These are phyloP conservation scores for Hirudo medicinalis DNA, from an alignment of 1,140 invertebrate species.

Conservation along the genomic window DNA sequence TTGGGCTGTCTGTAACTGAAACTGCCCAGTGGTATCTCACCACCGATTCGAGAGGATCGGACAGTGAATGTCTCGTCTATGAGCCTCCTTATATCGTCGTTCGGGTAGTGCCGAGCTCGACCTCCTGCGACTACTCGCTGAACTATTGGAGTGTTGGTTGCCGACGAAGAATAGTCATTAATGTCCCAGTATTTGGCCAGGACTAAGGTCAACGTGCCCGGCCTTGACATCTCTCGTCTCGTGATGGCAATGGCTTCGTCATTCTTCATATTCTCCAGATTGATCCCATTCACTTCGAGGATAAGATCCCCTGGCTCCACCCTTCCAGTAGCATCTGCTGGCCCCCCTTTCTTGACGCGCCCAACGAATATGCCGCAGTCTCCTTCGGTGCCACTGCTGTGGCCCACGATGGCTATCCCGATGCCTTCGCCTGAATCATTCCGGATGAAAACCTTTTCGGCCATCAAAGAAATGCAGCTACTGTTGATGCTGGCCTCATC, in stretches of 20 bases:
- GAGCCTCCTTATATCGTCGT: background rate
- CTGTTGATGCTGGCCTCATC: background rate
- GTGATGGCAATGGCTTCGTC: slow-evolving; percentile 32
- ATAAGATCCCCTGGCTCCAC: slow-evolving; percentile 96
- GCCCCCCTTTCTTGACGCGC: slow-evolving; percentile 76
- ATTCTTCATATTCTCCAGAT: slow-evolving; percentile 47
- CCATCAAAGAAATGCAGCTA: background rate
- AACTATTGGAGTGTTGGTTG: background rate
- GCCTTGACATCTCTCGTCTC: slow-evolving; percentile 15
- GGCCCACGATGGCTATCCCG: slow-evolving; percentile 70
- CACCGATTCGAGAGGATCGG: background rate
- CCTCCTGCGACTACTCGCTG: background rate
- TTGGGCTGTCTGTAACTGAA: too few species aligned
- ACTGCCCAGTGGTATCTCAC: too few species aligned
- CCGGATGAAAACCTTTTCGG: slow-evolving; percentile 57
- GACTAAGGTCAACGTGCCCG: background rate
- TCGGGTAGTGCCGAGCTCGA: background rate
- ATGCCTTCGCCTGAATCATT: slow-evolving; percentile 53
- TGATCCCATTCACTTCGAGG: slow-evolving; percentile 88
- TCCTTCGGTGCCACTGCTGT: slow-evolving; percentile 56
- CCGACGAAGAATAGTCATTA: background rate
- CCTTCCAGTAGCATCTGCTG: slow-evolving; percentile 76
- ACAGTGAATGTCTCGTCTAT: background rate
- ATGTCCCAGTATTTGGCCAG: slow-evolving; percentile 15
- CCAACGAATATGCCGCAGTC: slow-evolving; percentile 85